Evolutionary conservation across 1,140 invertebrate genomes (phyloP), one percentile per base, ranked within the genome.

Genomic region (Agrypnia vestita): DNA sequence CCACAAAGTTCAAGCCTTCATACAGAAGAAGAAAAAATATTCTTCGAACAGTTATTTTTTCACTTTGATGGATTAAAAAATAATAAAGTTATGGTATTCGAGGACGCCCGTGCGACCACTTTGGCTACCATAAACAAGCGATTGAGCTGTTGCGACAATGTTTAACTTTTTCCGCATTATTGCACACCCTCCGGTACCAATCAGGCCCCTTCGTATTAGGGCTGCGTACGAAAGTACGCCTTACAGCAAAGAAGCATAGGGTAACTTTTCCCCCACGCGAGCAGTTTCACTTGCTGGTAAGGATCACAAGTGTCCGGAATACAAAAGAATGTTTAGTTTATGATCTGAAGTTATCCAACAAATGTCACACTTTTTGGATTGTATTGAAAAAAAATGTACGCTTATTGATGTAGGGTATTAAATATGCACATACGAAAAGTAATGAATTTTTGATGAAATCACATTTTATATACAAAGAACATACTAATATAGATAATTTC

Each of bases 131-230:
- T 81, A 62, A 78, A 69, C 67, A 74, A 43, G 55, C 75, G 67
- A 81, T 81, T 81, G 80, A 81, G 75, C 56, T 81, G 75, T 81
- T 75, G 67, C 80, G 64, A 81, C 80, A 78, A 71, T 81, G 71
- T 81, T 81, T 78, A 81, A 81, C 80, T 77, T 81, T 76, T 81
- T 73, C 80, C 55, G 75, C 73, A 73, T 74, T 81, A 67, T 64
- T 64, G 74, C 75, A 51, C 61, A 47, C 75, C 75, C 75, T 76
- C 46, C 56, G 25, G 8, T 67, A 53, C 61, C 67, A 77, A 69
- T 77, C 47, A 51, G 49, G 61, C 75, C 75, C 61, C 25, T 35
- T 11, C 13, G 19, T 3, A 9, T 51, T 3, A 0, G 8, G 17
- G 46, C 10, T 6, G 21, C 17, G 13, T 44, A 46, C 44, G 17